A percentile compares a stretch with the other conserved stretches of the same genome.
Evolutionary conservation across 2,113 vertebrate genomes (phyloP).

Genomic region (Eubucco bourcierii): DNA sequence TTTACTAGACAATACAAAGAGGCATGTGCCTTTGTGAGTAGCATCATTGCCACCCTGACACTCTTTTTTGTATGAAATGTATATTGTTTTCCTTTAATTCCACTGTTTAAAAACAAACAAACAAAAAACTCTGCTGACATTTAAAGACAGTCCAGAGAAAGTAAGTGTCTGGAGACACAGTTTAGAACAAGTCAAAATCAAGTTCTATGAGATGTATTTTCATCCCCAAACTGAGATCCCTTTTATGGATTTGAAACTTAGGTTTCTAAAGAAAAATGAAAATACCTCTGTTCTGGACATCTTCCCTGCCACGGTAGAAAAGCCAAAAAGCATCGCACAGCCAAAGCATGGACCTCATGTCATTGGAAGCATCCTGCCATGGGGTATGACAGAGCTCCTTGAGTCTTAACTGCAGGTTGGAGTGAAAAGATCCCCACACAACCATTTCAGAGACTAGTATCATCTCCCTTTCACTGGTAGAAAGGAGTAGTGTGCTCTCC

Average conservation of each 20-base stretch:
- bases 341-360: background rate
- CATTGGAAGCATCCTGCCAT: background rate
- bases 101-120: background rate
- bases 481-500: background rate
- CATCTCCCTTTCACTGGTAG: background rate
- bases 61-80: background rate
- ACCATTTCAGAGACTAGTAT: background rate
- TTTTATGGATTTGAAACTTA: background rate
- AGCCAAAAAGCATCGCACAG: background rate
- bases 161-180: background rate
- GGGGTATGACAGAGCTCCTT: background rate
- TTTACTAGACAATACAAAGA: fast-evolving
- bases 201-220: background rate
- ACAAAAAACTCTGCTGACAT: background rate
- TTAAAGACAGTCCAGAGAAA: background rate
- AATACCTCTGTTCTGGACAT: background rate
- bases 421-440: background rate
- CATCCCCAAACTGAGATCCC: background rate
- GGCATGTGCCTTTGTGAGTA: background rate
- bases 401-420: background rate
- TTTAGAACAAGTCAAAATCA: background rate
- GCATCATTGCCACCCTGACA: background rate
- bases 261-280: background rate
- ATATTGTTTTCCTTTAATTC: background rate
- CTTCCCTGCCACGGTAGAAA: background rate